Conservation (phyloP, 2,113 vertebrate genomes). For the Rhagologus leucostigma region DNA sequence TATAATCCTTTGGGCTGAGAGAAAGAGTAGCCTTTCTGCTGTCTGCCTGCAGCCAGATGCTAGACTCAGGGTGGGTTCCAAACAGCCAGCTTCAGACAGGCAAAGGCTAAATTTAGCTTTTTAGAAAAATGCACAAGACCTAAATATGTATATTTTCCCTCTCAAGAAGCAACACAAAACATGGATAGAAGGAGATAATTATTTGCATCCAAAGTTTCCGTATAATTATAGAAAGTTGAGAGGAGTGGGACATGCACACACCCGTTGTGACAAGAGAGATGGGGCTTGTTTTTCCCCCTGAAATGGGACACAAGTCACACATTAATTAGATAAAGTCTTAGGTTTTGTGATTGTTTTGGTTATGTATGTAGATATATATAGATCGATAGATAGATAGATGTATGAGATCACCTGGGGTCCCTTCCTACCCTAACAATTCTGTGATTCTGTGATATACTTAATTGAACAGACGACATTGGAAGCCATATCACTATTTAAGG, state of each 20-base stretch:
- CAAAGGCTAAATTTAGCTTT: background rate
- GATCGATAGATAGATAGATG: background rate
- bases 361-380: background rate
- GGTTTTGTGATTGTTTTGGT: background rate
- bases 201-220: background rate
- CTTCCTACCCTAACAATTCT: background rate
- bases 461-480: background rate
- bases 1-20: background rate
- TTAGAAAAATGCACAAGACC: background rate
- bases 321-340: background rate
- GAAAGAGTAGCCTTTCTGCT: background rate
- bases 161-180: background rate
- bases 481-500: background rate
- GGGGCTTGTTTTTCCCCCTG: accelerated
- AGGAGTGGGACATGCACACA: background rate
- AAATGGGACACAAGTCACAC: background rate
- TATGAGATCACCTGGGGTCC: background rate
- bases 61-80: background rate
- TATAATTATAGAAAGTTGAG: background rate
- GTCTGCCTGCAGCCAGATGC: background rate
- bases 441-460: background rate
- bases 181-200: background rate
- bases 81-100: background rate
- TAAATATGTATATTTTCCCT: background rate
- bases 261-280: background rate